phyloP scores from a whole-genome alignment of 2,797 vertebrate genomes.

The Bradypus variegatus region DNA sequence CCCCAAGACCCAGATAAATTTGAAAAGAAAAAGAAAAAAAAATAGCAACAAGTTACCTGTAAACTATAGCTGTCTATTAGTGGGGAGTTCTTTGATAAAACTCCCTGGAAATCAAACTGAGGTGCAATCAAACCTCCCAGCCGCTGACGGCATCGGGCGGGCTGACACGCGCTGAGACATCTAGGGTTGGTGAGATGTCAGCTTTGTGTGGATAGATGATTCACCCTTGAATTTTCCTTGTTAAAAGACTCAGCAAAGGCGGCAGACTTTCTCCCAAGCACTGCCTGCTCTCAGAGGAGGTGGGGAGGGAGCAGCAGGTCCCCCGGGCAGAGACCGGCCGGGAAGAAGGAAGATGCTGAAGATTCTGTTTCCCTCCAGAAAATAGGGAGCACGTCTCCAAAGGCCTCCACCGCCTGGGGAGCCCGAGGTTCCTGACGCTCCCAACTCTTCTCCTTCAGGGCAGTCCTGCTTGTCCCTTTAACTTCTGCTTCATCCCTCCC shows the following conservation, averaged over 20 bases:
- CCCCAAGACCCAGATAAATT: constrained; percentile 36
- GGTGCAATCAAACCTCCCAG: constrained; percentile 34
- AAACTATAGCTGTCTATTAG: constrained; percentile 49
- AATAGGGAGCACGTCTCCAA: not conserved
- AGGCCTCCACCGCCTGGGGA: not conserved
- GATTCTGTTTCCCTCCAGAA: not conserved
- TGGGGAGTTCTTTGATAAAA: constrained; percentile 34
- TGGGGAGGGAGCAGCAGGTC: not conserved
- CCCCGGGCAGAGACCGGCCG: fast-evolving
- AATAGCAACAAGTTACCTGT: constrained; percentile 10
- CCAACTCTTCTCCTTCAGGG: not conserved
- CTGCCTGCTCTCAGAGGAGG: not conserved
- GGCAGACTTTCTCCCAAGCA: not conserved
- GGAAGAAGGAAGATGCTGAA: not conserved
- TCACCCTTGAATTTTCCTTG: constrained; percentile 44
- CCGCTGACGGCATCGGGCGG: not conserved
- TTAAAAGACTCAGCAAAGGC: not conserved
- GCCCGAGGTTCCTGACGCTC: not conserved
- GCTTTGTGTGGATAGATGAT: constrained; percentile 19
- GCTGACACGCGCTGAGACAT: constrained; percentile 7
- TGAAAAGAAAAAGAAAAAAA: constrained; percentile 19
- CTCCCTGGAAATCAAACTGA: not conserved
- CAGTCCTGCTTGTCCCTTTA: not conserved
- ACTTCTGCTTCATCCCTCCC: not conserved
- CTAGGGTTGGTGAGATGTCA: constrained; percentile 23